Base-by-base conservation (phyloP, 2,888 invertebrate species). In the Hirtodrosophila duncani region DNA sequence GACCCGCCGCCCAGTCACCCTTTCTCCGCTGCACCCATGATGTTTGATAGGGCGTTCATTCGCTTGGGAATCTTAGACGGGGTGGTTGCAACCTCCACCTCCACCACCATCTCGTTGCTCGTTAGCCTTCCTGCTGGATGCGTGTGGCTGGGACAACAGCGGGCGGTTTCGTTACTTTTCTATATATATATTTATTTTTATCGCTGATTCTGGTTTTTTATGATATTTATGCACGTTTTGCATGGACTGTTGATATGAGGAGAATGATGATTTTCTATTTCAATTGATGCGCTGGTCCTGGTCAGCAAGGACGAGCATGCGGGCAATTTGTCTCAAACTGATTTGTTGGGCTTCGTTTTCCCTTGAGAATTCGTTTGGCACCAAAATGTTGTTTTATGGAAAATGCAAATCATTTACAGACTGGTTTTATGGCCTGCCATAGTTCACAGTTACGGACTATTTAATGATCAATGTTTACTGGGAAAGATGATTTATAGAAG, bases 341-440 rank as follows among this genome's bases (percentile, higher is more conserved):
- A 24, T 36, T 33, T 16, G 16, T 14, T 56, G 41, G 9, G 13
- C 7, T 6, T 8, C 14, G 11, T 7, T 1, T 36, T 24, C 60
- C 30, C 57, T 27, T 60, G 68, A 60, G 79, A 71, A 62, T 46
- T 11, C 10, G n/a, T 4, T 13, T 53, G 33, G 37, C 24, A 8
- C 10, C 21, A 8, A 27, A 17, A 13, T 48, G 29, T 1, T n/a
- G 6, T 20, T 20, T 7, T 7, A 20, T 11, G 1, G 2, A 62
- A 70, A 64, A 72, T 78, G 79, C 72, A 75, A 74, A 74, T 79
- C 67, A 75, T 58, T 4, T 55, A 29, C 17, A 38, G 21, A 34
- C 13, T 3, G 0, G 37, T 14, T 55, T 71, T 67, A 36, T 75
- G 53, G 29, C 23, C 45, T 30, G 44, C 60, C 68, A 67, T 24